Evolutionary conservation across 2,888 invertebrate species (phyloP), one percentile per base, ranked within the genome.

Genomic region (Chymomyza procnemis): DNA sequence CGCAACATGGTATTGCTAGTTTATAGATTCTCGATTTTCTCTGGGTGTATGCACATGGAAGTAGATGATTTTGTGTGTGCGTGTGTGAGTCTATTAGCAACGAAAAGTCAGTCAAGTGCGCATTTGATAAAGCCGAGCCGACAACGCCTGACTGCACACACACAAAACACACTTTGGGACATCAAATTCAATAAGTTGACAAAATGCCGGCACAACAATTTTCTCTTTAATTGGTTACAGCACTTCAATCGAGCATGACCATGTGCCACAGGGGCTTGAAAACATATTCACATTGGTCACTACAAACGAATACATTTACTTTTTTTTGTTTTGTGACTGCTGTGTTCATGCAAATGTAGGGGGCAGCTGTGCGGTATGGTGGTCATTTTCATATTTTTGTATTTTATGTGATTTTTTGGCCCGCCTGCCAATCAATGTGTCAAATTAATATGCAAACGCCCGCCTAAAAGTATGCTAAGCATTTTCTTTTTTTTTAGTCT

Each of bases 401-500:
- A 5, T 54, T 54, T 54, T 54, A 8, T 54, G 18, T 54, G 54
- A 30, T 16, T 56, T 56, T 26, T 19, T 19, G 14, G 22, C 1
- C 34, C 12, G 34, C 1, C 56, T 56, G 56, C 56, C 56, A 56
- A 56, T 56, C 56, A 56, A 56, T 26, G 56, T 56, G 26, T 26
- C 56, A 56, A 22, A 16, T 26, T 26, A 56, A 30, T 26, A 26
- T 22, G 26, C 14, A 56, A 26, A 14, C 8, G 16, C 14, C 30
- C 26, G 30, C 30, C 26, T 52, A 69, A 75, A 69, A 67, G 57
- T 68, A 71, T 48, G 21, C 56, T 21, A 64, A 61, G 21, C 50
- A 56, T 60, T 65, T 61, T 71, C n/a, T 59, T 66, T 65, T 19
- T 21, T 55, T 65, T 64, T 74, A 14, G 30, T 56, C 62, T 76